Conservation (phyloP, 2,797 vertebrate genomes). For the Peromyscus nudipes region DNA sequence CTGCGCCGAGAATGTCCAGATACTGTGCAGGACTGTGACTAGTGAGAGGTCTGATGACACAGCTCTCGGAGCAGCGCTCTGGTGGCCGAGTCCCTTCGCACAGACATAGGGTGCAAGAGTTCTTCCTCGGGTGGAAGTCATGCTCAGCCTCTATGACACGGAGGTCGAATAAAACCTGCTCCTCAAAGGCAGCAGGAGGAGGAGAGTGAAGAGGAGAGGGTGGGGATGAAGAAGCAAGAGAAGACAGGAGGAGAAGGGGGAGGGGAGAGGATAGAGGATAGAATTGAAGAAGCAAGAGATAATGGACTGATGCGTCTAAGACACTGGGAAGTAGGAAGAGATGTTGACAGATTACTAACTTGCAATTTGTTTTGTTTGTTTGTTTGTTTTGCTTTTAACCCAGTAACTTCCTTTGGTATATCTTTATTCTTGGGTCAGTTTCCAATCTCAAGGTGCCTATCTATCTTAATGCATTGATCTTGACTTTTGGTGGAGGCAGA, state of each 20-base stretch:
- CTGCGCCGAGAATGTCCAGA: conserved; percentile 67
- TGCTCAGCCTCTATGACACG: conserved; percentile 18
- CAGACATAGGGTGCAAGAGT: conserved; percentile 30
- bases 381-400: not conserved
- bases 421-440: not conserved
- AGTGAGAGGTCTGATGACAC: conserved; percentile 51
- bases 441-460: not conserved
- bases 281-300: not conserved
- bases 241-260: not conserved
- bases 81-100: conserved; percentile 58
- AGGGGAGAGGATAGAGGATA: not conserved
- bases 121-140: conserved; percentile 62
- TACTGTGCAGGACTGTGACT: conserved; percentile 77
- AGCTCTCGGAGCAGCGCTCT: conserved; percentile 54
- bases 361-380: not conserved
- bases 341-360: not conserved
- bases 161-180: not conserved
- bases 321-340: not conserved
- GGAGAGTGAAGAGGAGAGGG: not conserved
- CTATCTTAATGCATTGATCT: not conserved
- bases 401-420: not conserved
- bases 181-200: not conserved
- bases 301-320: not conserved
- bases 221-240: not conserved
- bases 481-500: not conserved